Conservation (phyloP, 2,888 invertebrate genomes). For the Leucophenga montana region DNA sequence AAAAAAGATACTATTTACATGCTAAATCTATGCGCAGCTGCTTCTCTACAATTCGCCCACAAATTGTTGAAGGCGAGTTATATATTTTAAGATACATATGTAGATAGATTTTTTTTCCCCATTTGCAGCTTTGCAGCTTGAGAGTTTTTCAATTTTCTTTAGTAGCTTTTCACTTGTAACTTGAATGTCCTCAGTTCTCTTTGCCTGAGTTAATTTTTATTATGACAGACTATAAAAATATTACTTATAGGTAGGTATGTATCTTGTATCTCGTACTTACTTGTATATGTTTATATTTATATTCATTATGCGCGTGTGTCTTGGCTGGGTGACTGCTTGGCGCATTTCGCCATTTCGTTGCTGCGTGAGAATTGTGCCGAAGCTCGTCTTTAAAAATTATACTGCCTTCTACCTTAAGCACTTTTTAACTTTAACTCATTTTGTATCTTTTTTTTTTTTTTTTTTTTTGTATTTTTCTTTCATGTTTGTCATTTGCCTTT, state of each 20-base stretch:
- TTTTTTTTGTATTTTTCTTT: neutral
- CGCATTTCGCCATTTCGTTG: slow-evolving; percentile 35
- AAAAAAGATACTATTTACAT: slow-evolving; percentile 2
- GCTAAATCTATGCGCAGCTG: neutral
- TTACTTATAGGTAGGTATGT: slow-evolving; percentile 29
- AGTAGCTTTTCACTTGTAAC: too few species aligned
- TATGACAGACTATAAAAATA: slow-evolving; percentile 52
- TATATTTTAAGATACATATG: too few species aligned
- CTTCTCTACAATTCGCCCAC: neutral
- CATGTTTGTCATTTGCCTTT: neutral
- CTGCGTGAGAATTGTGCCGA: slow-evolving; percentile 52
- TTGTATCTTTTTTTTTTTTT: neutral
- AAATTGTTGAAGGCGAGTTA: too few species aligned
- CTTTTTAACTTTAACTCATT: neutral
- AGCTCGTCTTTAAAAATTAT: slow-evolving; percentile 12
- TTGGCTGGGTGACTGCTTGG: too few species aligned
- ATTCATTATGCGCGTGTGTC: slow-evolving; percentile 30
- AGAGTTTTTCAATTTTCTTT: too few species aligned
- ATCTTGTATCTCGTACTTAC: slow-evolving; percentile 43
- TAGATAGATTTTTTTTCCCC: too few species aligned
- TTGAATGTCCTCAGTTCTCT: neutral
- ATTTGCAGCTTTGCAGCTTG: too few species aligned
- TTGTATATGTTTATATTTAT: slow-evolving; percentile 39
- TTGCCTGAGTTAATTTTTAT: slow-evolving; percentile 46
- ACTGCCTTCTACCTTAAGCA: slow-evolving; percentile 4